A percentile compares a stretch with the other conserved stretches of the same genome.
phyloP scores from a whole-genome alignment of 2,113 vertebrate genomes.

The Ptychochromis oligacanthus region DNA sequence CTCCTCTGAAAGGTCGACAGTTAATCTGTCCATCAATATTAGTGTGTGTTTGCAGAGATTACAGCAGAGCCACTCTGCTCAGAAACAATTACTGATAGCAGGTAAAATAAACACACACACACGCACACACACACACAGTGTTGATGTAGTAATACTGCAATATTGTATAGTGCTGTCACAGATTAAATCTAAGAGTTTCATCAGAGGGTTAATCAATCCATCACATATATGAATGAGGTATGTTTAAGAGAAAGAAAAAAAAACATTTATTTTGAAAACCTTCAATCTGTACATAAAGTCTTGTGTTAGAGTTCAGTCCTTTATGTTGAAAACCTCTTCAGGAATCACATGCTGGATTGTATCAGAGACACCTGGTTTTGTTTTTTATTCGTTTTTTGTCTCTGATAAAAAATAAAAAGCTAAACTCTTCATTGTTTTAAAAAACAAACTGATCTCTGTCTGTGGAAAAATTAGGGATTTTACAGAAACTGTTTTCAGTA shows the following conservation, averaged over 20 bases:
- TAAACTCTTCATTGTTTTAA: background rate
- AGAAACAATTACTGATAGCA: slow-evolving; percentile 7
- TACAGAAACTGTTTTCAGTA: background rate
- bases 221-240: background rate
- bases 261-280: no score
- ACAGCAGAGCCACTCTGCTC: background rate
- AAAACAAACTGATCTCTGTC: background rate
- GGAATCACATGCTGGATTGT: no score
- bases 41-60: background rate
- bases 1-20: background rate
- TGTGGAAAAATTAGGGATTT: background rate
- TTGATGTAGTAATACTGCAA: background rate
- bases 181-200: background rate
- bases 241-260: no score
- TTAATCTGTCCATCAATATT: background rate
- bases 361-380: background rate
- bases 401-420: background rate
- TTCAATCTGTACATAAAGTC: background rate
- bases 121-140: background rate
- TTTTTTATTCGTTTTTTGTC: background rate
- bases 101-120: background rate
- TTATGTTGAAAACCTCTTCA: background rate
- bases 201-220: no score
- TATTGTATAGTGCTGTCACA: background rate
- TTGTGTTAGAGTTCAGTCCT: no score